Evolutionary conservation across 2,888 invertebrate genomes (phyloP).

Genomic region (Ethmia dodecea): DNA sequence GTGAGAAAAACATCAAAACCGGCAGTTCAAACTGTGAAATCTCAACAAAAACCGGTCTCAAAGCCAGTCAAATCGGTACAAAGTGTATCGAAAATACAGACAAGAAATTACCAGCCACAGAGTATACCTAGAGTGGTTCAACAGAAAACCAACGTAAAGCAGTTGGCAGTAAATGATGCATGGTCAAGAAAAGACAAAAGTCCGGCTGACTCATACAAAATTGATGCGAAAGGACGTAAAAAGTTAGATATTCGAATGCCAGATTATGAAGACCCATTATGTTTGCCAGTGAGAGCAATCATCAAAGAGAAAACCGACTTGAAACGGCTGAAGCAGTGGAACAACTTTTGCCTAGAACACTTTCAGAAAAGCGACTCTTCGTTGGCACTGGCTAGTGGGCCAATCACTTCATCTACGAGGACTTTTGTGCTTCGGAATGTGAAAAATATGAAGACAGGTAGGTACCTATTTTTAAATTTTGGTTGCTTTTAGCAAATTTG

Average conservation of each 20-base stretch:
- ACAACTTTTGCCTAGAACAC: conserved; percentile 54
- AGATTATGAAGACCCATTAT: conserved; percentile 61
- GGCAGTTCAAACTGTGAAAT: neutral
- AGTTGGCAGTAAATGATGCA: too few species aligned
- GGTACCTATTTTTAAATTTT: too few species aligned
- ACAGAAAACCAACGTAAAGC: neutral
- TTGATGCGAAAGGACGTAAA: conserved; percentile 27
- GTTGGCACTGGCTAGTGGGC: conserved; percentile 39
- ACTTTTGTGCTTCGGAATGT: conserved; percentile 50
- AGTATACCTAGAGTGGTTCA: neutral
- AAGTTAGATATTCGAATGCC: conserved; percentile 46
- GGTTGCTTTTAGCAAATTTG: too few species aligned
- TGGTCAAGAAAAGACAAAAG: neutral
- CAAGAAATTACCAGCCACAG: neutral
- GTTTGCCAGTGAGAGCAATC: conserved; percentile 54
- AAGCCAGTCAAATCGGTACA: neutral
- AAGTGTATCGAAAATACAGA: neutral
- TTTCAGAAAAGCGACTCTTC: conserved; percentile 41
- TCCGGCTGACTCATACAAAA: conserved; percentile 9
- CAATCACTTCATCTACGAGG: conserved; percentile 40
- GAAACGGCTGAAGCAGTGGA: conserved; percentile 51
- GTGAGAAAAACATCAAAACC: conserved; percentile 19
- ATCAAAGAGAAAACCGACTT: conserved; percentile 32
- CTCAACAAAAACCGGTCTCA: conserved; percentile 9
- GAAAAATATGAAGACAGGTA: conserved; percentile 45